phyloP scores from a whole-genome alignment of 2,888 invertebrate species.

The Hypolimnas misippus region DNA sequence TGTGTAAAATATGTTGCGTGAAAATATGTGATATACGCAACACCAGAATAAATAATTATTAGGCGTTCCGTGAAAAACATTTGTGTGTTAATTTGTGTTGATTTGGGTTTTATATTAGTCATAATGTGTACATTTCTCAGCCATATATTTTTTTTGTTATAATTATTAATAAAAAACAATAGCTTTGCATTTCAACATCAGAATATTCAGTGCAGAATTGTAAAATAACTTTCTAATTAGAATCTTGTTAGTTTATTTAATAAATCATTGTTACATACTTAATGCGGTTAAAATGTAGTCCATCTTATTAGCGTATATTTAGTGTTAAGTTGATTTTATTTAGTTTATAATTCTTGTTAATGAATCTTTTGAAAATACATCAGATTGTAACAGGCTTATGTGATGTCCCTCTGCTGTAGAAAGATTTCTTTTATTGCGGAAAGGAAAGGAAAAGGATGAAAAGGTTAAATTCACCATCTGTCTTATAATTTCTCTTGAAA shows the following conservation, averaged over 20 bases:
- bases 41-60: conserved; percentile 40
- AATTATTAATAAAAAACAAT: neutral
- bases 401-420: no score
- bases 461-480: no score
- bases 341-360: no score
- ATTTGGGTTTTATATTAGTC: conserved; percentile 26
- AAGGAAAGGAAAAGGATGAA: no score
- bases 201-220: conserved; percentile 3
- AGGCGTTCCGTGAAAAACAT: conserved; percentile 36
- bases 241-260: conserved; percentile 9
- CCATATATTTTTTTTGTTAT: neutral
- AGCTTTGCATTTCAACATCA: conserved; percentile 9
- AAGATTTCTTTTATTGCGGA: no score
- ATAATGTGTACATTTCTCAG: neutral
- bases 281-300: conserved; percentile 8
- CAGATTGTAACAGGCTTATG: no score
- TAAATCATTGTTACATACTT: neutral
- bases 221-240: conserved; percentile 8
- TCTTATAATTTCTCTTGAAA: no score
- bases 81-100: conserved; percentile 38
- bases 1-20: conserved; percentile 42
- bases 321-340: no score
- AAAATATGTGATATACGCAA: conserved; percentile 45
- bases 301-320: no score
- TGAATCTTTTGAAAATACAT: no score